These are phyloP conservation scores for Drosophila pseudoananassae DNA, from an alignment of 1,140 invertebrate species.

Conservation along the genomic window DNA sequence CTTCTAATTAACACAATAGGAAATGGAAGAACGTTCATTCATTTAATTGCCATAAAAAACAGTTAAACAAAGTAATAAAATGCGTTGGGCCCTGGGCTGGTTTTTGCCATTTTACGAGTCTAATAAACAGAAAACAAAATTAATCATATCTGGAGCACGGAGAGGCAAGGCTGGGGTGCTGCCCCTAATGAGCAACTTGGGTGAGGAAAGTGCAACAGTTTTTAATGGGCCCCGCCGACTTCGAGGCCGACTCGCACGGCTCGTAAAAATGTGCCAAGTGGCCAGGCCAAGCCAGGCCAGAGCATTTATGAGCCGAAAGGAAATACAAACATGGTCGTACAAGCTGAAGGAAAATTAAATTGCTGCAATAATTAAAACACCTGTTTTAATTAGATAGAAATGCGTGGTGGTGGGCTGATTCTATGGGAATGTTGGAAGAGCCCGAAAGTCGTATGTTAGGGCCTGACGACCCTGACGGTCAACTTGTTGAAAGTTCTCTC, in stretches of 20 bases:
- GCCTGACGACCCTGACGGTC: slow-evolving; percentile 19
- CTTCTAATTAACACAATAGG: slow-evolving; percentile 41
- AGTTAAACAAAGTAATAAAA: slow-evolving; percentile 61
- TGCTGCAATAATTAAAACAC: slow-evolving; percentile 80
- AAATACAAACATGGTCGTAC: slow-evolving; percentile 11
- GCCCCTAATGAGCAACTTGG: slow-evolving; percentile 67
- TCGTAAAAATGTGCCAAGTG: slow-evolving; percentile 78
- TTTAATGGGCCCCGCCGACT: slow-evolving; percentile 58
- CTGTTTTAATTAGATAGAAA: slow-evolving; percentile 81
- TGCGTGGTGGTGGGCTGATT: slow-evolving; percentile 31
- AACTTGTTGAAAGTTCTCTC: slow-evolving; percentile 65
- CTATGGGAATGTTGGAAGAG: slow-evolving; percentile 23
- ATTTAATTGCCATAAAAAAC: slow-evolving; percentile 69
- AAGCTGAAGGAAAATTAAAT: slow-evolving; percentile 65
- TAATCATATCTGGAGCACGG: slow-evolving; percentile 75
- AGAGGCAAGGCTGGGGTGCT: slow-evolving; percentile 18
- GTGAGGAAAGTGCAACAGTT: slow-evolving; percentile 69
- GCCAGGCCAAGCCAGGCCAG: slow-evolving; percentile 9
- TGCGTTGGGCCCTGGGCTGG: slow-evolving; percentile 23
- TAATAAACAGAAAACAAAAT: slow-evolving; percentile 71
- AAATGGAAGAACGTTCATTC: slow-evolving; percentile 35
- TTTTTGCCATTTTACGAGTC: slow-evolving; percentile 64
- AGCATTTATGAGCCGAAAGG: slow-evolving; percentile 52
- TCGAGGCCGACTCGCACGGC: slow-evolving; percentile 33
- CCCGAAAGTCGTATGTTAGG: slow-evolving; percentile 17